A percentile compares a stretch with the other conserved stretches of the same genome.
phyloP scores from a whole-genome alignment of 1,140 invertebrate genomes.

The Drosophila ercepeae region DNA sequence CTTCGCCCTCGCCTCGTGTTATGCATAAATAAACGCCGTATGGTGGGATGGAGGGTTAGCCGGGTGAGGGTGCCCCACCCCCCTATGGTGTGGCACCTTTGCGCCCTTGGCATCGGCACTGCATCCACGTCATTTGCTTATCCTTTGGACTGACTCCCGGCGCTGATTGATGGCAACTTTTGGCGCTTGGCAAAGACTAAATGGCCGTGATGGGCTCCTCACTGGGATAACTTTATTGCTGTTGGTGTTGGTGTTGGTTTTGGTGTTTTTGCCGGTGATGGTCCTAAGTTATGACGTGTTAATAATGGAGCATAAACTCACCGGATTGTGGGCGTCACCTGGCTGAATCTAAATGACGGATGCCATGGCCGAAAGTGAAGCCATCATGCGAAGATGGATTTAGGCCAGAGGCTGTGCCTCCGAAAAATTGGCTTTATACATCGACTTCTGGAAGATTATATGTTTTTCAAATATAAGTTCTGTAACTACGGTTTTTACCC shows the following conservation, averaged over 20 bases:
- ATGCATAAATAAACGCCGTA: constrained; percentile 64
- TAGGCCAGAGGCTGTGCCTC: constrained; percentile 1
- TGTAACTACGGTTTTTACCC: too few relatives aligned
- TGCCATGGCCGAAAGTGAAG: constrained; percentile 15
- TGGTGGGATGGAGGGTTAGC: constrained; percentile 1
- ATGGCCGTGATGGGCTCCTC: constrained; percentile 30
- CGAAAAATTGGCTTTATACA: constrained; percentile 2
- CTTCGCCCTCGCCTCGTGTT: constrained; percentile 54
- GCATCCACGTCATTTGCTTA: constrained; percentile 45
- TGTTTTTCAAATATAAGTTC: too few relatives aligned
- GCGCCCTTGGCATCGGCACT: constrained; percentile 7
- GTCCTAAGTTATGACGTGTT: constrained; percentile 65
- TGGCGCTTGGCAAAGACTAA: constrained; percentile 35
- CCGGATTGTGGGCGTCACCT: constrained; percentile 51
- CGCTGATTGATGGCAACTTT: constrained; percentile 62
- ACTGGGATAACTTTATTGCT: constrained; percentile 42
- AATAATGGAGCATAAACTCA: constrained; percentile 69
- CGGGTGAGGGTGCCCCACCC: neutral
- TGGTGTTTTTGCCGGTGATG: constrained; percentile 14
- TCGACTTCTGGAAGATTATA: too few relatives aligned
- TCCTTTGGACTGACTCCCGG: constrained; percentile 29
- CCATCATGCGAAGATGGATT: neutral
- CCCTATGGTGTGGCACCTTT: constrained; percentile 4
- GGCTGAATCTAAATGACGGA: constrained; percentile 33
- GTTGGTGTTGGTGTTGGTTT: constrained; percentile 3